A percentile compares a stretch with the other conserved stretches of the same genome.
Evolutionary conservation across 2,888 invertebrate genomes (phyloP).

Genomic region (Balanococcus diminutus): DNA sequence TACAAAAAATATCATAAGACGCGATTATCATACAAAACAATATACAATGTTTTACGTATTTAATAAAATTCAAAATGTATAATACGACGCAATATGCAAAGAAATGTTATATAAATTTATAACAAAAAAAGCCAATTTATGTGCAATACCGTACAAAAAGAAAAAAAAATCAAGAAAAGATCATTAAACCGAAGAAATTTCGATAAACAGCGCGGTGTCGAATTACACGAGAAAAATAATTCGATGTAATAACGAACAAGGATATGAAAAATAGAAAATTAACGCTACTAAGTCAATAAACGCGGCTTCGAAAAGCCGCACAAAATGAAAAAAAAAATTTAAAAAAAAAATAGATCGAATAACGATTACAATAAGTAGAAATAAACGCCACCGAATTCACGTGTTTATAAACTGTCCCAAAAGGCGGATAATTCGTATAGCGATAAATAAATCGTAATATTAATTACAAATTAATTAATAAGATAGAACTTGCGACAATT

Average conservation of each 20-base stretch:
- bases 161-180: neutral
- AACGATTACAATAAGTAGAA: conserved; percentile 28
- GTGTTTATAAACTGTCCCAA: neutral
- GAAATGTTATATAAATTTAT: conserved; percentile 1
- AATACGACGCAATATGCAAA: conserved; percentile 28
- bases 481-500: conserved; percentile 18
- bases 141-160: conserved; percentile 27
- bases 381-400: conserved; percentile 32
- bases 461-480: conserved; percentile 25
- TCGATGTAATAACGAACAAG: neutral
- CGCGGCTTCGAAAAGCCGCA: neutral
- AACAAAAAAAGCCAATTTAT: neutral
- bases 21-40: conserved; percentile 28
- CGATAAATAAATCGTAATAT: conserved; percentile 25
- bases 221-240: conserved; percentile 11
- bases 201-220: conserved; percentile 6
- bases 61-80: conserved; percentile 30
- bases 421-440: neutral
- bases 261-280: conserved; percentile 42
- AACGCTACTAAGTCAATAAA: conserved; percentile 40
- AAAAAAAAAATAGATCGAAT: neutral
- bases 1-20: neutral
- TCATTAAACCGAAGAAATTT: neutral
- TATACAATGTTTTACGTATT: conserved; percentile 21
- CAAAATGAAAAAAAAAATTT: neutral